These are phyloP conservation scores for Capitella teleta DNA, from an alignment of 1,140 invertebrate species.

Conservation along the genomic window DNA sequence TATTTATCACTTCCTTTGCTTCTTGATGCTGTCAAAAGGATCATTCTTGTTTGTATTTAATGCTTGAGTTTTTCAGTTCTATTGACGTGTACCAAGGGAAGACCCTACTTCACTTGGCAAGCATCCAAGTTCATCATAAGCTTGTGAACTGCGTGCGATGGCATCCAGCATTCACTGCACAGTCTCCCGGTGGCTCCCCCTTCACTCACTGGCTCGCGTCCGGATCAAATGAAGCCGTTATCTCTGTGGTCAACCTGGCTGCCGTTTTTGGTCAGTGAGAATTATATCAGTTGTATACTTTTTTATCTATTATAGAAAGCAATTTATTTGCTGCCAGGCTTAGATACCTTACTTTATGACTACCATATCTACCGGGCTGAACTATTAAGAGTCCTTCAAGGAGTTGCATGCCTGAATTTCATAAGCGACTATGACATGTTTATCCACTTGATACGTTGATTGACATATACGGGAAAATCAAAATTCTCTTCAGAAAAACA, in stretches of 20 bases:
- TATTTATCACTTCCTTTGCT: neutral
- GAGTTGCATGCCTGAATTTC: neutral
- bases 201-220: constrained; percentile 54
- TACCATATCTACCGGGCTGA: neutral
- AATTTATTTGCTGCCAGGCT: neutral
- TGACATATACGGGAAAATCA: neutral
- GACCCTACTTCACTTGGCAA: constrained; percentile 27
- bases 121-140: constrained; percentile 46
- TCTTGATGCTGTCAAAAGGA: no score
- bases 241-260: constrained; percentile 45
- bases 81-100: constrained; percentile 26
- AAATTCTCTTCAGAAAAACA: neutral
- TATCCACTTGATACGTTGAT: neutral
- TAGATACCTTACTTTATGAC: neutral
- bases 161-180: constrained; percentile 56
- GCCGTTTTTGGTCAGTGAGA: constrained; percentile 5
- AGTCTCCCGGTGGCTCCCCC: constrained; percentile 45
- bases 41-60: neutral
- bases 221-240: constrained; percentile 45
- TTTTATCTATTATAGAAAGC: neutral
- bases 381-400: neutral
- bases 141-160: constrained; percentile 53
- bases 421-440: neutral
- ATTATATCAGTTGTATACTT: neutral
- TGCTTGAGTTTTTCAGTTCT: constrained; percentile 18